These are phyloP conservation scores for Onychomys torridus DNA, from an alignment of 2,797 vertebrate genomes.

Conservation along the genomic window DNA sequence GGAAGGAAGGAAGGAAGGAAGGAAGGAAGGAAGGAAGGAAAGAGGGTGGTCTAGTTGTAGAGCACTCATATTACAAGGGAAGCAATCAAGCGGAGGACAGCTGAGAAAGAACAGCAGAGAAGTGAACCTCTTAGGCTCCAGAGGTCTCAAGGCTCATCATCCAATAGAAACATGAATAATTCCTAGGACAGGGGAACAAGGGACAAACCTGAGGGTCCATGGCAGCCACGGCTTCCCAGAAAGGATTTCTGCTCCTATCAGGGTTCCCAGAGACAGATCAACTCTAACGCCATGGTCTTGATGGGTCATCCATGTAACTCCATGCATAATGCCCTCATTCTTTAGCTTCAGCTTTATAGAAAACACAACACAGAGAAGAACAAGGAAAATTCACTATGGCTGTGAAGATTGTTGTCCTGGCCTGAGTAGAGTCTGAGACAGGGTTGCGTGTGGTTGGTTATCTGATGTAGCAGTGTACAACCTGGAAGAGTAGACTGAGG, in stretches of 20 bases:
- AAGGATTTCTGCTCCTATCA: not conserved
- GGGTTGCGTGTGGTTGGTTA: not conserved
- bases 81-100: not conserved
- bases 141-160: not conserved
- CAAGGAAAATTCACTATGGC: not conserved
- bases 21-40: too few species aligned
- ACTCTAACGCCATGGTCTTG: not conserved
- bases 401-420: not conserved
- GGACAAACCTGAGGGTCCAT: not conserved
- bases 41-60: not conserved
- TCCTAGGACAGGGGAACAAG: not conserved
- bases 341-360: not conserved
- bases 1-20: too few species aligned
- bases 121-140: not conserved
- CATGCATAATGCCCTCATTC: too few species aligned
- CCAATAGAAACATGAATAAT: not conserved
- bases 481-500: not conserved
- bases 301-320: not conserved
- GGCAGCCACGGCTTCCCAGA: not conserved
- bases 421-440: not conserved
- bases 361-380: not conserved
- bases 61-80: too few species aligned
- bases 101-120: not conserved
- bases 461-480: not conserved
- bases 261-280: not conserved